Conservation (phyloP, 2,113 vertebrate species). For the Panthera tigris region DNA sequence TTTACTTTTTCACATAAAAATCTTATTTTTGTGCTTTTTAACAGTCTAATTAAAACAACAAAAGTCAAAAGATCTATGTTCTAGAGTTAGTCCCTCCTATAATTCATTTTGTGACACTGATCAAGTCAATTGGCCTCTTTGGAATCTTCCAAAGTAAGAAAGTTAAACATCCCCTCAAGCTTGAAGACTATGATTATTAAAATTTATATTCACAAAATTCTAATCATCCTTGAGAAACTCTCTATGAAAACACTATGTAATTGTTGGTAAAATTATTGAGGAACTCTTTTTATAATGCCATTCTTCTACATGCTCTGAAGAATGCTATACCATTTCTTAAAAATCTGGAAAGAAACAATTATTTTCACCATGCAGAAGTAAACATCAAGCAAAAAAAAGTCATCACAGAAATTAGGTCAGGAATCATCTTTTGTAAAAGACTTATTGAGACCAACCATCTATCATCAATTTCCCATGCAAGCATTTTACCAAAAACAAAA, state of each 20-base stretch:
- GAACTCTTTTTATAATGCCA: not conserved
- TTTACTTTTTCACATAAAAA: not conserved
- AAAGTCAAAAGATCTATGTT: not conserved
- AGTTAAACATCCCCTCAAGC: not conserved
- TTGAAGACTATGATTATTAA: not conserved
- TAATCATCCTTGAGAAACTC: not conserved
- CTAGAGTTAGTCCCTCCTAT: not conserved
- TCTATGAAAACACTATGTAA: not conserved
- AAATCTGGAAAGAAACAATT: not conserved
- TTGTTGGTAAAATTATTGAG: not conserved
- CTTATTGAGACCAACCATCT: not conserved
- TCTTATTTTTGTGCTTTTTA: not conserved
- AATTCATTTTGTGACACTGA: not conserved
- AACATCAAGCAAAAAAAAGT: not conserved
- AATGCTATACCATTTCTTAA: not conserved
- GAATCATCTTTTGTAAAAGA: not conserved
- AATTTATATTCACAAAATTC: not conserved
- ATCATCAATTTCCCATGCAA: not conserved
- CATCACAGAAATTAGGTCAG: not conserved
- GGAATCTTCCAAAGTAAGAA: conserved; percentile 19
- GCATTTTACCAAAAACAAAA: not conserved
- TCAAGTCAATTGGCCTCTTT: conserved; percentile 4
- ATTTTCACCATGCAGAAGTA: not conserved
- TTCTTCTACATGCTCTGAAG: not conserved
- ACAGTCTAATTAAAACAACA: not conserved